A percentile compares a stretch with the other conserved stretches of the same genome.
Evolutionary conservation across 2,888 invertebrate genomes (phyloP).

Genomic region (Agriotes lineatus): DNA sequence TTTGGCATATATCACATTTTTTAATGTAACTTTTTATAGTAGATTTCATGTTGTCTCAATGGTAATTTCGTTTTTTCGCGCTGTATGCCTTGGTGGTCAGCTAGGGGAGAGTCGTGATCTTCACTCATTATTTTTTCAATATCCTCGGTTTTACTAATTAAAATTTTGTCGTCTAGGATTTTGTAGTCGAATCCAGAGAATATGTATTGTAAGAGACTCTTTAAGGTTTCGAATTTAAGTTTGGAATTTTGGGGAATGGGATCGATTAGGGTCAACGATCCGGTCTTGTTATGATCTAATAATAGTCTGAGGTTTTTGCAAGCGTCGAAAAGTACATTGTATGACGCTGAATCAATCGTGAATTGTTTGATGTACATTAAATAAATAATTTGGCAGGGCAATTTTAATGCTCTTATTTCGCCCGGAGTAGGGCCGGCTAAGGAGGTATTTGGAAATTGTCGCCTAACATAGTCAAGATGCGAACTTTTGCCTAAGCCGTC

Average conservation of each 20-base stretch:
- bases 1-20: neutral
- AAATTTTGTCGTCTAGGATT: conserved; percentile 18
- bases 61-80: neutral
- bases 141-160: conserved; percentile 21
- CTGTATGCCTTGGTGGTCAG: conserved; percentile 46
- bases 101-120: conserved; percentile 41
- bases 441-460: neutral
- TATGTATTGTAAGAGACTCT: conserved; percentile 12
- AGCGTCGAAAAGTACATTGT: conserved; percentile 21
- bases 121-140: conserved; percentile 36
- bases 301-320: conserved; percentile 10
- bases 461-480: neutral
- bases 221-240: conserved; percentile 22
- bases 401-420: neutral
- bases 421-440: neutral
- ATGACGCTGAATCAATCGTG: conserved; percentile 5
- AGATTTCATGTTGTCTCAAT: neutral
- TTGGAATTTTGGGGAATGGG: conserved; percentile 3
- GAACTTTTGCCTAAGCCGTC: neutral
- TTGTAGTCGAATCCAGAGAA: conserved; percentile 22
- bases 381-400: conserved; percentile 4
- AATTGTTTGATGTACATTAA: conserved; percentile 24
- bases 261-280: conserved; percentile 9
- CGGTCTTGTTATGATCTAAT: conserved; percentile 18
- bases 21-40: neutral